Evolutionary conservation across 2,888 invertebrate species (phyloP).

Genomic region (Pasiphila rectangulata): DNA sequence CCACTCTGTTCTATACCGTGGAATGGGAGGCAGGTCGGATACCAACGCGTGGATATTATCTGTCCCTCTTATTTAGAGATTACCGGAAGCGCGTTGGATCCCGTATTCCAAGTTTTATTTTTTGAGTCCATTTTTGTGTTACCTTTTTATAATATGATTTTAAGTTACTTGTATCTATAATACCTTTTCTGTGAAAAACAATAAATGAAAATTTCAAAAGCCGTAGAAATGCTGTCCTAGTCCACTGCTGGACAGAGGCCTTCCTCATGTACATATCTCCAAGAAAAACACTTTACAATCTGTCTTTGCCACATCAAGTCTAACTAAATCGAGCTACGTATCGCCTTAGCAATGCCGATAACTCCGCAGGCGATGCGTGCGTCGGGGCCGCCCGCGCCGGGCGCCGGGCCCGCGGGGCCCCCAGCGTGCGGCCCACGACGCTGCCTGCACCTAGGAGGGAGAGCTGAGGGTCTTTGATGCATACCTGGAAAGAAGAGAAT

Average conservation of each 20-base stretch:
- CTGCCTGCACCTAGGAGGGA: slow-evolving; percentile 83
- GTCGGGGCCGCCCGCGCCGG: slow-evolving; percentile 96
- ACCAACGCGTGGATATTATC: background rate
- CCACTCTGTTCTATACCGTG: background rate
- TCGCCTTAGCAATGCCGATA: slow-evolving; percentile 83
- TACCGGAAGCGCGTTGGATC: too few relatives aligned
- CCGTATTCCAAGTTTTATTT: too few relatives aligned
- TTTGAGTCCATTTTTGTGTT: too few relatives aligned
- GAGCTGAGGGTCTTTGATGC: slow-evolving; percentile 63
- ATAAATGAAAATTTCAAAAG: too few relatives aligned
- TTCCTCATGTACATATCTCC: too few relatives aligned
- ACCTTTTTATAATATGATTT: too few relatives aligned
- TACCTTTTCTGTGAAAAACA: background rate
- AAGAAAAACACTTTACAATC: background rate
- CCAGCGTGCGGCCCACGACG: slow-evolving; percentile 91
- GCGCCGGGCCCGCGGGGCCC: slow-evolving; percentile 95
- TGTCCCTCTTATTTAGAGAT: too few relatives aligned
- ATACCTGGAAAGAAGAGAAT: slow-evolving; percentile 47
- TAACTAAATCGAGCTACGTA: slow-evolving; percentile 10
- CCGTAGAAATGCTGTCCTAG: too few relatives aligned
- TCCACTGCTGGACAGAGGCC: too few relatives aligned
- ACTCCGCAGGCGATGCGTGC: slow-evolving; percentile 93
- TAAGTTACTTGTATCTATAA: background rate
- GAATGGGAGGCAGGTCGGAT: background rate
- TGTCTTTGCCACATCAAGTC: background rate